These are phyloP conservation scores for Aethina tumida DNA, from an alignment of 1,140 invertebrate species.

Conservation along the genomic window DNA sequence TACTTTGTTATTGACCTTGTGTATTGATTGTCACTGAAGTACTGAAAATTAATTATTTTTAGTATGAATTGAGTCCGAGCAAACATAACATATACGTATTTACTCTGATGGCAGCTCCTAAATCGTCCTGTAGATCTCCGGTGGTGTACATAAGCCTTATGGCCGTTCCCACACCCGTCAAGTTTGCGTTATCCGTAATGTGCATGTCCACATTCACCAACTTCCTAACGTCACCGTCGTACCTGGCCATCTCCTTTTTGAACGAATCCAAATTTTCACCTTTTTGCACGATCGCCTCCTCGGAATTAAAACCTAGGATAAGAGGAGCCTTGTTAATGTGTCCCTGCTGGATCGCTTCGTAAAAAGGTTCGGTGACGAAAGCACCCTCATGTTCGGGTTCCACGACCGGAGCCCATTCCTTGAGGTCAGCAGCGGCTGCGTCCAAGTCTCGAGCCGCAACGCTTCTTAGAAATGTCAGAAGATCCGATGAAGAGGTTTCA, in stretches of 20 bases:
- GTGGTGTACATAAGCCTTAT: slow-evolving; percentile 7
- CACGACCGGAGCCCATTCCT: slow-evolving; percentile 11
- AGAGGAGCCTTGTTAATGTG: slow-evolving; percentile 20
- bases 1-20: slow-evolving; percentile 11
- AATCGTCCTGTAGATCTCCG: slow-evolving; percentile 6
- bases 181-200: background rate
- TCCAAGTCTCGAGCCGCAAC: too few relatives aligned
- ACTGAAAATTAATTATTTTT: slow-evolving; percentile 7
- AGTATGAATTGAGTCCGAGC: too few relatives aligned
- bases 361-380: slow-evolving; percentile 19
- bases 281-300: slow-evolving; percentile 14
- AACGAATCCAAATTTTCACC: too few relatives aligned
- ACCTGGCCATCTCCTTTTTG: too few relatives aligned
- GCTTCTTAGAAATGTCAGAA: too few relatives aligned
- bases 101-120: slow-evolving; percentile 7
- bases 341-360: slow-evolving; percentile 18
- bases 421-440: too few relatives aligned
- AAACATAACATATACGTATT: too few relatives aligned
- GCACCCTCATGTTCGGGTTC: slow-evolving; percentile 20
- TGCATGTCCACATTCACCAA: slow-evolving; percentile 9
- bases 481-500: too few relatives aligned
- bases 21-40: slow-evolving; percentile 10
- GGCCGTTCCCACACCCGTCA: slow-evolving; percentile 3
- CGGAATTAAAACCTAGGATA: slow-evolving; percentile 24
- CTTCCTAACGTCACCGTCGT: slow-evolving; percentile 3